A percentile compares a stretch with the other conserved stretches of the same genome.
Conservation (phyloP, 2,888 invertebrate genomes). For the Hyles lineata region DNA sequence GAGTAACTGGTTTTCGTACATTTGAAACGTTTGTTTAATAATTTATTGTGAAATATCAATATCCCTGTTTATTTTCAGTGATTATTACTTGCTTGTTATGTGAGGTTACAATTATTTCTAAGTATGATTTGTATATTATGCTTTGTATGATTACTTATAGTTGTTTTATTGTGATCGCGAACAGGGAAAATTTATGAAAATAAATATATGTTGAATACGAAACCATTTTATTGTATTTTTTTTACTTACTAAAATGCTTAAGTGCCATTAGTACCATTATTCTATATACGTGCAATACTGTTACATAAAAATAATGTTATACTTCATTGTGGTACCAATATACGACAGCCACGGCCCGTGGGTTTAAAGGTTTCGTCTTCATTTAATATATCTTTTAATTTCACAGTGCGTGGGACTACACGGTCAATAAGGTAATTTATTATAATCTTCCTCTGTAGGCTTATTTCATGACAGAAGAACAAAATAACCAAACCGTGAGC, state of each 20-base stretch:
- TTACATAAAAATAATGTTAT: slow-evolving; percentile 43
- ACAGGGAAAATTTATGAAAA: slow-evolving; percentile 2
- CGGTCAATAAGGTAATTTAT: slow-evolving; percentile 74
- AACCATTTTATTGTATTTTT: slow-evolving; percentile 14
- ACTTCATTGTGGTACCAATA: slow-evolving; percentile 66
- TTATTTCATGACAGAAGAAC: slow-evolving; percentile 68
- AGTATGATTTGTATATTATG: not conserved
- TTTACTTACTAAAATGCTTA: not conserved
- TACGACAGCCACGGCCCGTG: slow-evolving; percentile 26
- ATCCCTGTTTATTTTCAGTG: not conserved
- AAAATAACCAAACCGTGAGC: slow-evolving; percentile 63
- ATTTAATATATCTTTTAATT: slow-evolving; percentile 66
- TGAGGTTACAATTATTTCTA: not conserved
- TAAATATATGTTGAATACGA: not conserved
- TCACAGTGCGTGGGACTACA: slow-evolving; percentile 68
- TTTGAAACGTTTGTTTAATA: not conserved
- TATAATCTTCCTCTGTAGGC: slow-evolving; percentile 62
- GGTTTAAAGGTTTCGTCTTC: slow-evolving; percentile 52
- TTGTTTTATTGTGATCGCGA: not conserved
- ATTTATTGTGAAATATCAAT: not conserved
- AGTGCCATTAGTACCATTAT: slow-evolving; percentile 15
- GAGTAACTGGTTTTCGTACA: not conserved
- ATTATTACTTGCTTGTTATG: not conserved
- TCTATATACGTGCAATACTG: slow-evolving; percentile 28
- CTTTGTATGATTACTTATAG: not conserved